Conservation (phyloP, 2,113 vertebrate species). For the Tachuris rubrigastra region DNA sequence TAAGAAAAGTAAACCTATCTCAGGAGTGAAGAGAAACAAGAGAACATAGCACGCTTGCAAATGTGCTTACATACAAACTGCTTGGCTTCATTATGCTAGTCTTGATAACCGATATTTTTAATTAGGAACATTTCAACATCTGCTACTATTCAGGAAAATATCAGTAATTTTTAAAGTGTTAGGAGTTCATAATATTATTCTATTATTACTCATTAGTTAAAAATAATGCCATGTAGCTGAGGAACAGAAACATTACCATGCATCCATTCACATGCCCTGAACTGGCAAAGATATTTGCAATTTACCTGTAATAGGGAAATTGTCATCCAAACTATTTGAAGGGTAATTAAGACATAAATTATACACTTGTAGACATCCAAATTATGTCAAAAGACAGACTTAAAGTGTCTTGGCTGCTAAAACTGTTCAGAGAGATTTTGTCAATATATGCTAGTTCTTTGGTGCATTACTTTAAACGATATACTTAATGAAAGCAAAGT, state of each 20-base stretch:
- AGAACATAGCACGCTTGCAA: not conserved
- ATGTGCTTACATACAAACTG: not conserved
- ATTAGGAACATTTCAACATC: slow-evolving; percentile 19
- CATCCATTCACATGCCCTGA: not conserved
- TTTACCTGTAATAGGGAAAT: not conserved
- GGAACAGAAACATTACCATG: not conserved
- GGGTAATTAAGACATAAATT: not conserved
- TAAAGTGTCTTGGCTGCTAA: not conserved
- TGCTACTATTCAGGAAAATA: slow-evolving; percentile 9
- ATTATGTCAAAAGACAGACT: not conserved
- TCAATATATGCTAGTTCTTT: not conserved
- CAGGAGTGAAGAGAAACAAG: not conserved
- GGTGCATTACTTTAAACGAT: not conserved
- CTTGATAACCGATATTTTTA: slow-evolving; percentile 22
- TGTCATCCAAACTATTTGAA: not conserved
- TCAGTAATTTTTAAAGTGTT: not conserved
- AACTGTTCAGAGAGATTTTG: not conserved
- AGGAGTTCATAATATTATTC: not conserved
- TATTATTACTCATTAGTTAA: not conserved
- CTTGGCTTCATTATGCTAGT: not conserved
- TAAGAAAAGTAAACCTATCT: not conserved
- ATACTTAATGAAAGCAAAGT: not conserved
- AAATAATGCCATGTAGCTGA: not conserved
- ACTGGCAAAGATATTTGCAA: not conserved
- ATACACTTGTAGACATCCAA: not conserved